phyloP scores from a whole-genome alignment of 2,888 invertebrate species.

The Operophtera brumata region DNA sequence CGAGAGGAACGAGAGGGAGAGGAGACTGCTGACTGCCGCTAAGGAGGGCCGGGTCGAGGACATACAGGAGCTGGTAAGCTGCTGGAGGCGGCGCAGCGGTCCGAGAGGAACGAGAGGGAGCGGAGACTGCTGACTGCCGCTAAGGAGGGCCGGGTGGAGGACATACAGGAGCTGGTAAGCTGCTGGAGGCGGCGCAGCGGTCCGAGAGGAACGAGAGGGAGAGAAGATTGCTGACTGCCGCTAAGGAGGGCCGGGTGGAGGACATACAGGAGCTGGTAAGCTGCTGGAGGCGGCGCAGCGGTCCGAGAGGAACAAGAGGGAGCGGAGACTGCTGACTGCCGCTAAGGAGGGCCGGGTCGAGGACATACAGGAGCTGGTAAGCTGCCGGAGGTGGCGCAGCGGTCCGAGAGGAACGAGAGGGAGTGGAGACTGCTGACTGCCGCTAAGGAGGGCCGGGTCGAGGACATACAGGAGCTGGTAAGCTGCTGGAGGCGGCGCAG shows the following conservation, averaged over 20 bases:
- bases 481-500: slow-evolving; percentile 82
- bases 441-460: slow-evolving; percentile 81
- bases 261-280: slow-evolving; percentile 80
- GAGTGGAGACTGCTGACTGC: slow-evolving; percentile 81
- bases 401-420: slow-evolving; percentile 76
- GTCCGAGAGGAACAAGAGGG: slow-evolving; percentile 77
- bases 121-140: slow-evolving; percentile 81
- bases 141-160: slow-evolving; percentile 79
- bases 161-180: slow-evolving; percentile 80
- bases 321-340: slow-evolving; percentile 79
- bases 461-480: slow-evolving; percentile 80
- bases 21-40: slow-evolving; percentile 80
- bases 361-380: slow-evolving; percentile 79
- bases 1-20: slow-evolving; percentile 77
- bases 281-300: slow-evolving; percentile 82
- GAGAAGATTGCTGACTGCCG: slow-evolving; percentile 79
- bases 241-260: slow-evolving; percentile 81
- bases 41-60: slow-evolving; percentile 80
- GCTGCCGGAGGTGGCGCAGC: slow-evolving; percentile 82
- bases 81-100: slow-evolving; percentile 81
- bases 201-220: slow-evolving; percentile 80
- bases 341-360: slow-evolving; percentile 82
- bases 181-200: slow-evolving; percentile 82
- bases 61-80: slow-evolving; percentile 81
- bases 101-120: slow-evolving; percentile 79